These are phyloP conservation scores for Andrena haemorrhoa DNA, from an alignment of 2,888 invertebrate genomes.

Conservation along the genomic window DNA sequence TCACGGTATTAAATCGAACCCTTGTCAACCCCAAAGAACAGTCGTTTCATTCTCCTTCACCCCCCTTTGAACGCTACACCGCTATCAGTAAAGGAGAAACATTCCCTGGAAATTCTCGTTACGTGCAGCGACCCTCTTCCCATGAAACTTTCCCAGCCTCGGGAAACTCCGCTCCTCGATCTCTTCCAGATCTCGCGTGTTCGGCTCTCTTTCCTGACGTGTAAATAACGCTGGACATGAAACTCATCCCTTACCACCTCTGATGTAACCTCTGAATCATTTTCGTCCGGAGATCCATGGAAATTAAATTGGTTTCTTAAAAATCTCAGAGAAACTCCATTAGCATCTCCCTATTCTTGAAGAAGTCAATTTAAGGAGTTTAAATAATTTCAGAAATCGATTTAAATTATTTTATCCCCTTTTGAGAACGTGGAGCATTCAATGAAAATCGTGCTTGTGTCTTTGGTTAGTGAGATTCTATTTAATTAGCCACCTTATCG, in stretches of 20 bases:
- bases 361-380: no score
- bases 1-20: constrained; percentile 4
- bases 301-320: no score
- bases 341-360: no score
- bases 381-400: no score
- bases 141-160: not conserved
- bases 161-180: not conserved
- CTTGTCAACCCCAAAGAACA: constrained; percentile 13
- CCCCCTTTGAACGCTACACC: not conserved
- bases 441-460: no score
- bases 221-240: constrained; percentile 1
- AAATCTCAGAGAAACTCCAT: no score
- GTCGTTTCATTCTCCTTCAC: not conserved
- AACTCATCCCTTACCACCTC: constrained; percentile 5
- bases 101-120: constrained; percentile 11
- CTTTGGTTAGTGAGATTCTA: no score
- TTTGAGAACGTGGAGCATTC: no score
- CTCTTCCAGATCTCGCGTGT: constrained; percentile 4
- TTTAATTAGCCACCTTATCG: no score
- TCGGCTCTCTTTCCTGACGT: not conserved
- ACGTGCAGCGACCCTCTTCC: not conserved
- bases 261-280: no score
- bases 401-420: no score
- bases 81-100: not conserved
- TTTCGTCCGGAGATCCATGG: no score